Percentiles rank a stretch among this genome's conserved stretches.
These are phyloP conservation scores for Epistrophe eligans DNA, from an alignment of 2,888 invertebrate species.

Conservation along the genomic window DNA sequence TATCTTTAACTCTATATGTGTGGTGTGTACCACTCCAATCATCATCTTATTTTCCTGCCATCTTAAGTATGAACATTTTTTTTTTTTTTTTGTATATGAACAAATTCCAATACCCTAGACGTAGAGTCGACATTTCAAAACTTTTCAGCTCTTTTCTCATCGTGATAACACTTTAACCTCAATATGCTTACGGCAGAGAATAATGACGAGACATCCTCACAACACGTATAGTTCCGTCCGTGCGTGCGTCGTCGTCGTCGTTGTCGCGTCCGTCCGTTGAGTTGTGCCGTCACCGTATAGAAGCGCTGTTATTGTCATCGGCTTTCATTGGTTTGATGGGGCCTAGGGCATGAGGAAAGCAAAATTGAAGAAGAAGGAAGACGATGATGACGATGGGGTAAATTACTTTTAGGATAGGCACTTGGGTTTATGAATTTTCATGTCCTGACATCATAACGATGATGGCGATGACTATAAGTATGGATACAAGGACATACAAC, in stretches of 20 bases:
- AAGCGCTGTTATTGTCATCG: neutral
- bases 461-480: constrained; percentile 36
- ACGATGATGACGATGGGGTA: constrained; percentile 55
- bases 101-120: constrained; percentile 54
- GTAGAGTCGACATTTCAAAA: constrained; percentile 34
- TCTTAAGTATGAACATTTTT: constrained; percentile 32
- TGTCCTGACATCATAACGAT: constrained; percentile 74
- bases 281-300: neutral
- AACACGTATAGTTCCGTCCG: constrained; percentile 29
- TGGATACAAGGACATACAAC: neutral
- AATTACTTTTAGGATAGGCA: constrained; percentile 71
- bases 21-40: constrained; percentile 45
- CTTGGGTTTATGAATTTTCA: constrained; percentile 73
- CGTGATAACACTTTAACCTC: constrained; percentile 50
- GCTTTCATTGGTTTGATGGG: neutral
- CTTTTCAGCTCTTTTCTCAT: constrained; percentile 41
- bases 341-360: neutral
- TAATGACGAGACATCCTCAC: constrained; percentile 35
- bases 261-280: constrained; percentile 6
- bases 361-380: neutral
- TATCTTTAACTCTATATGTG: neutral
- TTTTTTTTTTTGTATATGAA: constrained; percentile 27
- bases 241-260: neutral
- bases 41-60: constrained; percentile 47
- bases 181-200: constrained; percentile 39